Evolutionary conservation across 2,113 vertebrate species (phyloP), one percentile per base, ranked within the genome.

Genomic region (Solenodon paradoxus): DNA sequence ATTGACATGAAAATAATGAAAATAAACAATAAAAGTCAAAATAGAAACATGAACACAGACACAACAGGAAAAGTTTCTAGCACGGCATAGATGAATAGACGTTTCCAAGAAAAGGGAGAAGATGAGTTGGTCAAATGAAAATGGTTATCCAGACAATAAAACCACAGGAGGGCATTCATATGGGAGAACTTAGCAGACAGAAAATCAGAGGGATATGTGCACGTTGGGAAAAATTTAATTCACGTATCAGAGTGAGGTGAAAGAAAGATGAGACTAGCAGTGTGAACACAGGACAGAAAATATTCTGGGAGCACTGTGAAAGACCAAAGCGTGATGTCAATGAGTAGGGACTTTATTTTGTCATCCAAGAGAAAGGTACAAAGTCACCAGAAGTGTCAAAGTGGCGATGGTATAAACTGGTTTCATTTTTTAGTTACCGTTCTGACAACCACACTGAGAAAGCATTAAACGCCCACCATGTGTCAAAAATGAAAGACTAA

Each of bases 401-500:
- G 17, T 83, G 10, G 35, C 9, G 35, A 64, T 38, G 7, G 9
- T 42, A 59, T 61, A 20, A 90, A 24, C 38, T 75, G 22, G 51
- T 82, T 66, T 90, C 66, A 90, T 80, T 90, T 94, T 87, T 68
- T 68, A 94, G n/a, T 88, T 84, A 59, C 81, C 64, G 80, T 40
- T 71, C 74, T 96, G 92, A 94, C 94, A 90, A 66, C 19, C 57
- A 53, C 22, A 74, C 22, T 38, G 32, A 92, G 64, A 83, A 53
- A 24, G 57, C 42, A 90, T 87, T 86, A 92, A 86, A 94, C 84
- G 87, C 88, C 80, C 45, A 96, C 63, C 11, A 49, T 35, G 79
- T 94, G 80, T 90, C 92, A 94, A 69, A 93, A 94, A 79, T 22
- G 88, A 24, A 94, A 57, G 42, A 74, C 69, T 63, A 87, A 83